Evolutionary conservation across 2,797 vertebrate species (phyloP), one percentile per base, ranked within the genome.

Genomic region (Anguilla pacifica): DNA sequence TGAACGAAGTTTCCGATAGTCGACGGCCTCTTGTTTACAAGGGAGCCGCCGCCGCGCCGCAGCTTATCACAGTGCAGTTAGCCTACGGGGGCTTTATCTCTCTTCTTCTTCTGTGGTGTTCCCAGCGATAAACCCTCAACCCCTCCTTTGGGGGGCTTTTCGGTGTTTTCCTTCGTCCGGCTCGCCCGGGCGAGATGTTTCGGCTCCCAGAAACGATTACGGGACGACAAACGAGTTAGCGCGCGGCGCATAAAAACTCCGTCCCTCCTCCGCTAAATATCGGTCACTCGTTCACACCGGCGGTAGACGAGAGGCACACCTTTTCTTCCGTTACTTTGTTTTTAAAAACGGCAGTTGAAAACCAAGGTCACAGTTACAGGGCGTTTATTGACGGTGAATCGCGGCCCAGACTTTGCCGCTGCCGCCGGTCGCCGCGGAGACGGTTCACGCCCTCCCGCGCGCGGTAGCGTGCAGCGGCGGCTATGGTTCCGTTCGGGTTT

Each of bases 401-500:
- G 0, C 31, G 6, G 39, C 49, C 39, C 57, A 22, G 25, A 28
- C 31, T 13, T 67, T 49, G 61, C 13, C 22, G 77, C 43, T 25
- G 84, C 51, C 74, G 49, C 49, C 57, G 53, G 35, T 35, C 49
- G 2, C 49, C 49, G 2, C 2, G 49, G 49, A 81, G 35, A 22
- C 55, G 15, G 49, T 46, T 61, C 93, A 95, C 93, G 94, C 94
- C 93, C 93, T 70, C 67, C 87, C 92, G 94, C 96, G 96, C 96
- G 96, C 6, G 49, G 49, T 6, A 49, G 49, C 49, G 49, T 6
- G 49, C 2, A 2, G 49, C 49, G 49, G 35, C 35, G 94, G 96
- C 94, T 43, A 10, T 91, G 91, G 91, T 94, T 94, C 95, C 95
- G 92, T 92, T 90, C 92, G 93, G 95, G 92, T 95, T 96, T 35